phyloP scores from a whole-genome alignment of 2,797 vertebrate genomes.

The Emydoidea blandingii region DNA sequence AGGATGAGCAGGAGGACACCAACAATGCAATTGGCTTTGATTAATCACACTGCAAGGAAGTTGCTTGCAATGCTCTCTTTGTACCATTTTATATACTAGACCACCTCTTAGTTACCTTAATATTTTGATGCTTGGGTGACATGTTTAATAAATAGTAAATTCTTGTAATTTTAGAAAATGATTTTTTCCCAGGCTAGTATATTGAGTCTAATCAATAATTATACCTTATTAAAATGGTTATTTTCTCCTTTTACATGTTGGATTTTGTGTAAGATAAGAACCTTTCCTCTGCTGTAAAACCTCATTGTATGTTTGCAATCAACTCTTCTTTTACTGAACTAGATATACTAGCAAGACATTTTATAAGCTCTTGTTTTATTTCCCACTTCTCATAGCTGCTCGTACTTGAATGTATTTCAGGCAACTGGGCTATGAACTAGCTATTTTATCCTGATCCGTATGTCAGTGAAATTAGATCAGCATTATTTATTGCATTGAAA shows the following conservation, averaged over 20 bases:
- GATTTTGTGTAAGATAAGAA: constrained; percentile 61
- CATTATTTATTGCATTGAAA: constrained; percentile 60
- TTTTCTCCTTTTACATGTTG: constrained; percentile 41
- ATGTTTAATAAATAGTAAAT: constrained; percentile 70
- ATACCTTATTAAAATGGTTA: constrained; percentile 51
- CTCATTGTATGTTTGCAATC: constrained; percentile 10
- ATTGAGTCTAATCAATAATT: constrained; percentile 76
- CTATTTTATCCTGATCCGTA: constrained; percentile 58
- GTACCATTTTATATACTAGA: constrained; percentile 39
- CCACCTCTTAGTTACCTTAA: constrained; percentile 43
- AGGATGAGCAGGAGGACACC: background rate
- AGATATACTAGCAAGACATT: constrained; percentile 31
- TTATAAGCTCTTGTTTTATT: constrained; percentile 57
- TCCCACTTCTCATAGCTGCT: constrained; percentile 40
- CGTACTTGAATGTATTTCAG: constrained; percentile 55
- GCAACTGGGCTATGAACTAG: constrained; percentile 61
- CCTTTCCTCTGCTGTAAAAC: constrained; percentile 49
- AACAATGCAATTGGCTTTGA: constrained; percentile 69
- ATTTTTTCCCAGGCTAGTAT: constrained; percentile 61
- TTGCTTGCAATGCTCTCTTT: constrained; percentile 50
- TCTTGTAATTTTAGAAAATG: constrained; percentile 68
- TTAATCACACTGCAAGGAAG: constrained; percentile 34
- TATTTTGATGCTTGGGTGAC: constrained; percentile 66
- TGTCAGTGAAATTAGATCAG: constrained; percentile 43
- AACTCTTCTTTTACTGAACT: constrained; percentile 34